A percentile compares a stretch with the other conserved stretches of the same genome.
Conservation (phyloP, 2,113 vertebrate species). For the Platycercus adscitus region DNA sequence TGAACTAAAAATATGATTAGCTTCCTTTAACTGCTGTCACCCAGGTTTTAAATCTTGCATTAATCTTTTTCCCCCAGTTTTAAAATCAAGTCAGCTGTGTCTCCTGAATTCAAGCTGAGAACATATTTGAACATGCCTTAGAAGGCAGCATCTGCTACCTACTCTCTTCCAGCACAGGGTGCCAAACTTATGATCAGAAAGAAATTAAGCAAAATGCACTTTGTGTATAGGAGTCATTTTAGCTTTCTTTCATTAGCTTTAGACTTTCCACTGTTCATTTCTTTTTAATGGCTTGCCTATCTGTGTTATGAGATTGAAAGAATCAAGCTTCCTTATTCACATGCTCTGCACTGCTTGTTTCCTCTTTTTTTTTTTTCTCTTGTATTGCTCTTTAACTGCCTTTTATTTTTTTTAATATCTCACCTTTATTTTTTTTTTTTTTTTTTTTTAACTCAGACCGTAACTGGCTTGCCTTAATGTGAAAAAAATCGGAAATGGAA, state of each 20-base stretch:
- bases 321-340: background rate
- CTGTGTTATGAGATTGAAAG: background rate
- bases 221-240: background rate
- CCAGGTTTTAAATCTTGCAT: background rate
- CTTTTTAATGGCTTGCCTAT: background rate
- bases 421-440: background rate
- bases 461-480: background rate
- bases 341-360: background rate
- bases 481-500: background rate
- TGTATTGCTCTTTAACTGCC: background rate
- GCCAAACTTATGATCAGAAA: background rate
- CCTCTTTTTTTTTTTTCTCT: background rate
- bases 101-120: background rate
- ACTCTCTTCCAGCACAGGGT: background rate
- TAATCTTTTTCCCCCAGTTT: background rate
- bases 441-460: background rate
- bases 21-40: background rate
- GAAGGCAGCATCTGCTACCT: constrained; percentile 20
- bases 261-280: background rate
- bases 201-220: background rate
- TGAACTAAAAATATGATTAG: constrained; percentile 1
- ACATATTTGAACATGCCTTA: constrained; percentile 3
- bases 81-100: background rate
- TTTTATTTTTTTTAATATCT: background rate
- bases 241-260: background rate